These are phyloP conservation scores for Stegodyphus mimosarum DNA, from an alignment of 1,140 invertebrate genomes.

Conservation along the genomic window DNA sequence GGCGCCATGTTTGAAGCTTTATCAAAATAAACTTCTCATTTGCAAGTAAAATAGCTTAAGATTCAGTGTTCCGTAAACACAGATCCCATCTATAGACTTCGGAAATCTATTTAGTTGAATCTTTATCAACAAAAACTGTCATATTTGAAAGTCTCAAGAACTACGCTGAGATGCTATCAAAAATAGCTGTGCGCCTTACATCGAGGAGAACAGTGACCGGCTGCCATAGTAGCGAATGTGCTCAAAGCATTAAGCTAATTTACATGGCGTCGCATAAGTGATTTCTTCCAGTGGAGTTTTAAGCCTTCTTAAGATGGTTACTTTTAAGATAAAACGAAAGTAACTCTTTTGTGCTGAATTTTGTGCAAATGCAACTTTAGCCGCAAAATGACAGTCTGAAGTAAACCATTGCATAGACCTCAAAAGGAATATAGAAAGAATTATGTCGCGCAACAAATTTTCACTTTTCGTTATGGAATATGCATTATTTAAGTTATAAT, in stretches of 20 bases:
- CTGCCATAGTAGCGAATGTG: background rate
- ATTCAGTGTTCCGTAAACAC: slow-evolving; percentile 14
- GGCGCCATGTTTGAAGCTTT: slow-evolving; percentile 20
- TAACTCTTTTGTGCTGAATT: no score
- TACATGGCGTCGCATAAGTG: background rate
- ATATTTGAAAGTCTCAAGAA: slow-evolving; percentile 11
- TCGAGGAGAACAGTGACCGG: background rate
- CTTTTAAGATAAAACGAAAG: no score
- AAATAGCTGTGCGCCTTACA: background rate
- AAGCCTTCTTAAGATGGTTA: no score
- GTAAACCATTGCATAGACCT: no score
- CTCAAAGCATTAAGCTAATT: background rate
- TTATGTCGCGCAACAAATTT: no score
- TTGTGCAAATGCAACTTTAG: no score
- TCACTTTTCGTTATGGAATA: no score
- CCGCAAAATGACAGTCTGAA: no score
- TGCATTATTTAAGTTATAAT: no score
- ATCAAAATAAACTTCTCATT: slow-evolving; percentile 44
- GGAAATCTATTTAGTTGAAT: slow-evolving; percentile 43
- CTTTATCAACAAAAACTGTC: slow-evolving; percentile 33
- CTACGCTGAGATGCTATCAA: no score
- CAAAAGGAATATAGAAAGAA: no score
- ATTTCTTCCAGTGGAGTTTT: no score
- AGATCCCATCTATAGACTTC: slow-evolving; percentile 42
- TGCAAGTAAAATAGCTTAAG: slow-evolving; percentile 44